Percentiles rank a stretch among this genome's conserved stretches.
These are phyloP conservation scores for Limosa lapponica DNA, from an alignment of 2,797 vertebrate genomes.

Conservation along the genomic window DNA sequence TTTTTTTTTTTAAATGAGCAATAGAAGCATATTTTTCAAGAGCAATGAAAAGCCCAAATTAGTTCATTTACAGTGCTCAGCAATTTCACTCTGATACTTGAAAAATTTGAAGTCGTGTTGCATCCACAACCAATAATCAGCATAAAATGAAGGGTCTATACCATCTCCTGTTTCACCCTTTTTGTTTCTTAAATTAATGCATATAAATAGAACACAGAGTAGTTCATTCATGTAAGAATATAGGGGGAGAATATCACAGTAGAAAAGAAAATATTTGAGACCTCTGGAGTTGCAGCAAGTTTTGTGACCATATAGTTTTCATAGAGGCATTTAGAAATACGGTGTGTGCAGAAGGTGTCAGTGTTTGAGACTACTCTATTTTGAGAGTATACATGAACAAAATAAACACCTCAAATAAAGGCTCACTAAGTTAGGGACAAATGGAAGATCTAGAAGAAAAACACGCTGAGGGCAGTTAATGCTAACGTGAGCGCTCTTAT, in stretches of 20 bases:
- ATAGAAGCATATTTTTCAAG: not conserved
- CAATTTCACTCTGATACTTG: not conserved
- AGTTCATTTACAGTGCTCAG: not conserved
- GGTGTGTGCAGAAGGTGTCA: not conserved
- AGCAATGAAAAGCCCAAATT: not conserved
- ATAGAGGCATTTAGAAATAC: not conserved
- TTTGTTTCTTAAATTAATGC: not conserved
- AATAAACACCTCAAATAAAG: not conserved
- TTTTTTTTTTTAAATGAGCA: not conserved
- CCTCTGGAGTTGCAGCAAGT: not conserved
- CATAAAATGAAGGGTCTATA: not conserved
- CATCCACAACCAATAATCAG: not conserved
- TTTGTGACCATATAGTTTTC: not conserved
- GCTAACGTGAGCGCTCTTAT: not conserved
- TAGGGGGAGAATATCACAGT: not conserved
- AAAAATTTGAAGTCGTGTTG: not conserved
- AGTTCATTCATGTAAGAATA: not conserved
- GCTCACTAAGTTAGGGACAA: not conserved
- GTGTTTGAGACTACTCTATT: not conserved
- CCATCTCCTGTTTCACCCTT: not conserved
- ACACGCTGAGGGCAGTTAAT: not conserved
- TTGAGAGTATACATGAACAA: not conserved
- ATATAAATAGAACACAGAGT: not conserved
- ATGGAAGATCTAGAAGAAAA: not conserved
- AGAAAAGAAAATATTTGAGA: not conserved